Conservation (phyloP, 2,113 vertebrate species). For the Andinoacara biseriatus region DNA sequence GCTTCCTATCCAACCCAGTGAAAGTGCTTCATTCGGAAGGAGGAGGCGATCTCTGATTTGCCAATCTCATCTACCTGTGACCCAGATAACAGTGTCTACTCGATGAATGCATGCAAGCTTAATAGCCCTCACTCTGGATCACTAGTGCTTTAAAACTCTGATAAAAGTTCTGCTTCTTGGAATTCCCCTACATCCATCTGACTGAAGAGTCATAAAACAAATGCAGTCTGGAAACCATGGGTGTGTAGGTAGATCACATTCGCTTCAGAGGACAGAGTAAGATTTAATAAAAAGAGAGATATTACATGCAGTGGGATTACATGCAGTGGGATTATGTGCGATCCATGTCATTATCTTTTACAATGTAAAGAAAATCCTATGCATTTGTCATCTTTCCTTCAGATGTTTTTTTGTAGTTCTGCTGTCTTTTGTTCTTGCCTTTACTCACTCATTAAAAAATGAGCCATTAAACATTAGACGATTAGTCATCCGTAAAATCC, state of each 20-base stretch:
- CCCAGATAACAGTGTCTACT: constrained; percentile 37
- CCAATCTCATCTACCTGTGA: constrained; percentile 48
- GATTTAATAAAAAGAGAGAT: constrained; percentile 27
- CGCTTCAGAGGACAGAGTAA: constrained; percentile 24
- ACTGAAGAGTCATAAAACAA: constrained; percentile 42
- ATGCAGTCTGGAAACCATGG: constrained; percentile 29
- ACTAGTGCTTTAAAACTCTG: constrained; percentile 39
- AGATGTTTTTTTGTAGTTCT: constrained; percentile 1
- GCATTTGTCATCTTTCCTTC: constrained; percentile 7
- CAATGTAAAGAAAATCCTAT: constrained; percentile 18
- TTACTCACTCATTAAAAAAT: constrained; percentile 28
- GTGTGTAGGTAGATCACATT: constrained; percentile 38
- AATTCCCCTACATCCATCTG: constrained; percentile 59
- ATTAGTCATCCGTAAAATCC: constrained; percentile 43
- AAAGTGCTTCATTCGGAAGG: constrained; percentile 59
- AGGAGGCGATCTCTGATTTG: constrained; percentile 36
- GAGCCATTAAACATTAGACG: constrained; percentile 39
- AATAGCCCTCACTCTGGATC: constrained; percentile 15
- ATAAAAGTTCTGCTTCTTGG: constrained; percentile 43
- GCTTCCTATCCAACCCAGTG: constrained; percentile 40
- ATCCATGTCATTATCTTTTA: constrained; percentile 36
- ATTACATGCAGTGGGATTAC: constrained; percentile 21
- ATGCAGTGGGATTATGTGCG: constrained; percentile 36
- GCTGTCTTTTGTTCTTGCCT: constrained; percentile 12
- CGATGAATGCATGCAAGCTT: constrained; percentile 27